phyloP scores from a whole-genome alignment of 2,113 vertebrate genomes.

The Nipponia nippon region DNA sequence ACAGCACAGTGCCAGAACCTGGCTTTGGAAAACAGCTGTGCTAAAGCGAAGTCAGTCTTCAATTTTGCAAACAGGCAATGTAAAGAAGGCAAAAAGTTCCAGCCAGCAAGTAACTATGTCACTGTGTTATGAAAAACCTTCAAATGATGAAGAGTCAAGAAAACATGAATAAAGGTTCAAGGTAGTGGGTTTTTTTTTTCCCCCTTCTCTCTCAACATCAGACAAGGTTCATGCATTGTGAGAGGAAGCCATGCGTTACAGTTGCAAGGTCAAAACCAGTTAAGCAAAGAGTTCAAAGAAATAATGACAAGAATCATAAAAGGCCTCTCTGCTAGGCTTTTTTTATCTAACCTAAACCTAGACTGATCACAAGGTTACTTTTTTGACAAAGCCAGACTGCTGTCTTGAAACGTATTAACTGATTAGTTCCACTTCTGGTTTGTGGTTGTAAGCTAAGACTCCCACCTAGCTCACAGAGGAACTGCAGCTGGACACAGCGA shows the following conservation, averaged over 20 bases:
- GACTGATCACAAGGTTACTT: not conserved
- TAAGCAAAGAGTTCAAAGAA: not conserved
- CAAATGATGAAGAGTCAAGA: not conserved
- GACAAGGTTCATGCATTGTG: not conserved
- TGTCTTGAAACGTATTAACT: not conserved
- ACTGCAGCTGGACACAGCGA: fast-evolving
- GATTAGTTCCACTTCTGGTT: not conserved
- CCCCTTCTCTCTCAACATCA: not conserved
- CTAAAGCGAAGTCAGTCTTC: not conserved
- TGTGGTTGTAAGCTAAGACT: not conserved
- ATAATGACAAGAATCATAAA: not conserved
- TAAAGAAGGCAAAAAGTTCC: not conserved
- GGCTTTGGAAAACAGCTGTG: not conserved
- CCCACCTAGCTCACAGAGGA: not conserved
- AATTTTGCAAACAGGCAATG: not conserved
- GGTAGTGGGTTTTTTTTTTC: no score
- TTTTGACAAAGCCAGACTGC: not conserved
- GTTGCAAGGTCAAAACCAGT: not conserved
- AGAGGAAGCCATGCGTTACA: fast-evolving
- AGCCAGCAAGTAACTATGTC: not conserved
- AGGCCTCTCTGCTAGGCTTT: not conserved
- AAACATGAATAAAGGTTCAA: not conserved
- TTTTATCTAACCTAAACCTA: not conserved
- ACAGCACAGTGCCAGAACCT: not conserved
- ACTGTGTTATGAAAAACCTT: not conserved